Percentiles rank a stretch among this genome's conserved stretches.
These are phyloP conservation scores for Tridacna crocea DNA, from an alignment of 2,888 invertebrate species.

Conservation along the genomic window DNA sequence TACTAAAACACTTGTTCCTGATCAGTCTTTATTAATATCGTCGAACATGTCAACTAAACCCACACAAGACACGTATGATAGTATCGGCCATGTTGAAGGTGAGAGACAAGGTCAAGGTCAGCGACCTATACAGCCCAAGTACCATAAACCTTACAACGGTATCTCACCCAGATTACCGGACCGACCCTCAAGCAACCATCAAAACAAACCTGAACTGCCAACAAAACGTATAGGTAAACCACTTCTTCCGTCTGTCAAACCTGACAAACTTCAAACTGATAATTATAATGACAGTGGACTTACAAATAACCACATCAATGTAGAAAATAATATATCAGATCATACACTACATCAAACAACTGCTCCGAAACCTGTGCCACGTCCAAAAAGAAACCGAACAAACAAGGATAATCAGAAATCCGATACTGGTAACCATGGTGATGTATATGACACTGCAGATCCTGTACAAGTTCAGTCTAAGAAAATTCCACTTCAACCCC, in stretches of 20 bases:
- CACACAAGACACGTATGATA: constrained; percentile 38
- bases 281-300: neutral
- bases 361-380: constrained; percentile 6
- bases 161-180: constrained; percentile 5
- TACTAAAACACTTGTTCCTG: neutral
- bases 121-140: neutral
- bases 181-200: neutral
- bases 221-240: neutral
- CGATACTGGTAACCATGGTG: neutral
- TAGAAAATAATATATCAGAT: neutral
- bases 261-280: neutral
- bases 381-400: constrained; percentile 14
- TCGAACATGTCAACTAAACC: neutral
- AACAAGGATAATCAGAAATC: constrained; percentile 7
- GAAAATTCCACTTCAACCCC: constrained; percentile 30
- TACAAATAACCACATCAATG: neutral
- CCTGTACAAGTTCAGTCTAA: neutral
- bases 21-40: neutral
- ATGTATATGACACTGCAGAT: constrained; percentile 17
- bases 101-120: neutral
- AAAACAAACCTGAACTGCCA: constrained; percentile 7
- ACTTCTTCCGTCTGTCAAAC: neutral
- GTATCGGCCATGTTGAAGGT: constrained; percentile 35
- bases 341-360: neutral
- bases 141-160: constrained; percentile 18